phyloP scores from a whole-genome alignment of 37 sponge, comb jelly and placozoan genomes.

The Lycopodina hypogea region DNA sequence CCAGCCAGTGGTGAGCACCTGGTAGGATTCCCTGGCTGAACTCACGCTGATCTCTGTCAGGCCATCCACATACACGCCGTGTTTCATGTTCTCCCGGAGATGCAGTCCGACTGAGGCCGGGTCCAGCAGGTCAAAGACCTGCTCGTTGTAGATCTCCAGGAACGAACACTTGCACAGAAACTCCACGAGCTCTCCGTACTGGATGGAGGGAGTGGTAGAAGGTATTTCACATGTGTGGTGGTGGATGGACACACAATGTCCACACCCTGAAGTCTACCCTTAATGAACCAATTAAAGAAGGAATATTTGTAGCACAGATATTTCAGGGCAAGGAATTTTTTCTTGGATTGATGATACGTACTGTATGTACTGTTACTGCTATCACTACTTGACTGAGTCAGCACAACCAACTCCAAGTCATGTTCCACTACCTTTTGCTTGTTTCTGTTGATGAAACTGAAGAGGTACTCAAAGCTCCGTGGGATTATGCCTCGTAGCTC shows the following conservation, averaged over 20 bases:
- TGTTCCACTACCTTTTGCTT: slow-evolving; percentile 77
- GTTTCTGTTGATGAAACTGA: slow-evolving; percentile 75
- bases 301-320: too few relatives aligned
- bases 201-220: background rate
- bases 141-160: slow-evolving; percentile 91
- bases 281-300: background rate
- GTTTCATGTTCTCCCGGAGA: slow-evolving; percentile 80
- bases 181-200: slow-evolving; percentile 85
- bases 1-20: slow-evolving; percentile 75
- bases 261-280: background rate
- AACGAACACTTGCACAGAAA: slow-evolving; percentile 86
- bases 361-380: too few relatives aligned
- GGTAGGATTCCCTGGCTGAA: slow-evolving; percentile 72
- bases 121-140: slow-evolving; percentile 82
- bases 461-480: slow-evolving; percentile 81
- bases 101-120: slow-evolving; percentile 57
- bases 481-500: slow-evolving; percentile 80
- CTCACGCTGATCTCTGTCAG: slow-evolving; percentile 63
- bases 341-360: too few relatives aligned
- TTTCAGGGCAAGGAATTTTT: too few relatives aligned
- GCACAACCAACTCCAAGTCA: too few relatives aligned
- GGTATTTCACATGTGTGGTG: background rate
- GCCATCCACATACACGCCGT: slow-evolving; percentile 86
- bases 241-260: background rate
- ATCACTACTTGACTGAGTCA: too few relatives aligned